Evolutionary conservation across 2,888 invertebrate genomes (phyloP).

Genomic region (Oscheius onirici): DNA sequence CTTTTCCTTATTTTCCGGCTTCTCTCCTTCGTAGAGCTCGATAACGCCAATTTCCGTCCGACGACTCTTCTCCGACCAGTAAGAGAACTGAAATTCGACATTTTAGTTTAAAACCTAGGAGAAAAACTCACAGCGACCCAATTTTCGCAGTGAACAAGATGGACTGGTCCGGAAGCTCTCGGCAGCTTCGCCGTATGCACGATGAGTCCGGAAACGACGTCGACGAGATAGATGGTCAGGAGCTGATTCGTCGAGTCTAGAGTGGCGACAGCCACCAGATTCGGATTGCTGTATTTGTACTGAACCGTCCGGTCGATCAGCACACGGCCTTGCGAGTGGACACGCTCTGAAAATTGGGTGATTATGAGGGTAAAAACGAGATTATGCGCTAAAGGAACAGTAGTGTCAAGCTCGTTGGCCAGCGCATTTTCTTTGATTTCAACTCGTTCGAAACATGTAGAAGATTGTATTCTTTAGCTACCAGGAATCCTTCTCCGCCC

Average conservation of each 20-base stretch:
- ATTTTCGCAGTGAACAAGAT: conserved; percentile 93
- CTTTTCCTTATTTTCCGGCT: conserved; percentile 69
- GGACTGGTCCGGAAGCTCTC: conserved; percentile 84
- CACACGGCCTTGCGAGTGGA: conserved; percentile 94
- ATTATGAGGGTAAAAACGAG: too few species aligned
- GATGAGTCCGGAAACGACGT: conserved; percentile 85
- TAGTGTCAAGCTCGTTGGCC: too few species aligned
- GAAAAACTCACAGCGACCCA: conserved; percentile 81
- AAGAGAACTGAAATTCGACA: conserved; percentile 78
- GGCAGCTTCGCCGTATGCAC: conserved; percentile 87
- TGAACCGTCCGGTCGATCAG: conserved; percentile 93
- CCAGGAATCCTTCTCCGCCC: too few species aligned
- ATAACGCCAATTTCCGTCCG: conserved; percentile 90
- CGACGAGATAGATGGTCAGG: conserved; percentile 85
- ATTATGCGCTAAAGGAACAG: too few species aligned
- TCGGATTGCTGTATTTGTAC: conserved; percentile 98
- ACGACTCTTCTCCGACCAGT: conserved; percentile 90
- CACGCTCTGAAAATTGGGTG: conserved; percentile 74
- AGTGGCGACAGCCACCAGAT: conserved; percentile 76
- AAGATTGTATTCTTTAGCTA: too few species aligned
- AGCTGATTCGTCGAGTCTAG: conserved; percentile 45
- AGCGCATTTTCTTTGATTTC: too few species aligned
- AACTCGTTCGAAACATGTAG: too few species aligned
- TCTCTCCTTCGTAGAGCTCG: conserved; percentile 89
- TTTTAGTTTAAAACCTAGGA: not conserved